Percentiles rank a stretch among this genome's conserved stretches.
These are phyloP conservation scores for Oscheius sp. DNA, from an alignment of 1,140 invertebrate genomes.

Conservation along the genomic window DNA sequence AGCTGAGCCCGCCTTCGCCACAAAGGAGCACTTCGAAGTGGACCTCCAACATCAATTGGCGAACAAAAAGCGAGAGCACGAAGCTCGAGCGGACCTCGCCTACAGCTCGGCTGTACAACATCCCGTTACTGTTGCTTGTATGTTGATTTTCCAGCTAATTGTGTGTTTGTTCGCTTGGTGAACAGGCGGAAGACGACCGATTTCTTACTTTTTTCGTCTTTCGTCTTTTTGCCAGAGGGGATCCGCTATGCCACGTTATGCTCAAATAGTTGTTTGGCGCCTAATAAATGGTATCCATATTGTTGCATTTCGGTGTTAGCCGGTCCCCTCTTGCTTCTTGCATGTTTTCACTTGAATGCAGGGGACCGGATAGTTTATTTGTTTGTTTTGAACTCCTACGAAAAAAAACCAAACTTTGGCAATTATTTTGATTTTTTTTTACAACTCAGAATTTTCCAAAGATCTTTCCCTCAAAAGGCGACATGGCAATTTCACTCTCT, in stretches of 20 bases:
- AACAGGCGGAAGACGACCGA: background rate
- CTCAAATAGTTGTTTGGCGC: too few relatives aligned
- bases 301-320: background rate
- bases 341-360: too few relatives aligned
- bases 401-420: too few relatives aligned
- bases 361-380: too few relatives aligned
- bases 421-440: too few relatives aligned
- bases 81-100: slow-evolving; percentile 14
- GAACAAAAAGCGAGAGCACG: slow-evolving; percentile 1
- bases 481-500: too few relatives aligned
- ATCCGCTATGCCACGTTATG: too few relatives aligned
- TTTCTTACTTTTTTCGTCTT: background rate
- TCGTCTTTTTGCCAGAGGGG: background rate
- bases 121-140: slow-evolving; percentile 27
- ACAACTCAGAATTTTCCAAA: too few relatives aligned
- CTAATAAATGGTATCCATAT: background rate
- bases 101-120: background rate
- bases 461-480: too few relatives aligned
- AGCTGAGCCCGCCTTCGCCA: slow-evolving; percentile 7
- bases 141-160: background rate
- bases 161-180: background rate
- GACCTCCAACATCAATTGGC: slow-evolving; percentile 20
- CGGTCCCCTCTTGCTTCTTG: slow-evolving; percentile 1
- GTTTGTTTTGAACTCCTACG: too few relatives aligned
- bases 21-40: slow-evolving; percentile 25